phyloP scores from a whole-genome alignment of 2,888 invertebrate species.

The Microplitis manilae region DNA sequence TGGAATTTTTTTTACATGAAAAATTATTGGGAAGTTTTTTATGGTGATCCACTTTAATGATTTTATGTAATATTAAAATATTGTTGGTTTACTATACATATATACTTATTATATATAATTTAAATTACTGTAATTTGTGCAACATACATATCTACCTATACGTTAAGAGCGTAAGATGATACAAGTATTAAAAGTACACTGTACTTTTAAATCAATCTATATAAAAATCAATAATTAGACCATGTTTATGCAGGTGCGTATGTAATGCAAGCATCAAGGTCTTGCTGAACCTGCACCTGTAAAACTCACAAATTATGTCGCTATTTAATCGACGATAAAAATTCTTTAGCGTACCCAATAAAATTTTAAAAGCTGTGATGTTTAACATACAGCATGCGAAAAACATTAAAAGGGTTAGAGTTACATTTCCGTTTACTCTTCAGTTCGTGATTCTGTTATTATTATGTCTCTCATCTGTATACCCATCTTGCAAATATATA shows the following conservation, averaged over 20 bases:
- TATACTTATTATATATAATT: neutral
- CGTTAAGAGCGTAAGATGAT: neutral
- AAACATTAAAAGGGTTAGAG: neutral
- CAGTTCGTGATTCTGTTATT: neutral
- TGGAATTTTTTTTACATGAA: no score
- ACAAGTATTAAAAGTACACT: neutral
- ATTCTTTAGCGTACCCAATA: neutral
- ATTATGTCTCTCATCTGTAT: neutral
- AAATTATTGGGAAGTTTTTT: no score
- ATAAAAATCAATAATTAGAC: slow-evolving; percentile 10
- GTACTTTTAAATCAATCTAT: slow-evolving; percentile 9
- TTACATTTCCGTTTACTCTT: neutral
- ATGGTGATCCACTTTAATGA: neutral
- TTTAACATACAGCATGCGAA: neutral
- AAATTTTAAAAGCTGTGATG: neutral
- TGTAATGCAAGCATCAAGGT: neutral
- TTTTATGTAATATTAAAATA: neutral
- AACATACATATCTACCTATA: neutral
- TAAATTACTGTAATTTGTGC: slow-evolving; percentile 23
- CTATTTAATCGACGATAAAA: slow-evolving; percentile 3
- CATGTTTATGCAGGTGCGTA: slow-evolving; percentile 9
- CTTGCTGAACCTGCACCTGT: slow-evolving; percentile 11
- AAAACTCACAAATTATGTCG: neutral
- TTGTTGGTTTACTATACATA: neutral
- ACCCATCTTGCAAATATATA: neutral